Base-by-base conservation (phyloP, 2,113 vertebrate genomes). In the Petroica traversi region DNA sequence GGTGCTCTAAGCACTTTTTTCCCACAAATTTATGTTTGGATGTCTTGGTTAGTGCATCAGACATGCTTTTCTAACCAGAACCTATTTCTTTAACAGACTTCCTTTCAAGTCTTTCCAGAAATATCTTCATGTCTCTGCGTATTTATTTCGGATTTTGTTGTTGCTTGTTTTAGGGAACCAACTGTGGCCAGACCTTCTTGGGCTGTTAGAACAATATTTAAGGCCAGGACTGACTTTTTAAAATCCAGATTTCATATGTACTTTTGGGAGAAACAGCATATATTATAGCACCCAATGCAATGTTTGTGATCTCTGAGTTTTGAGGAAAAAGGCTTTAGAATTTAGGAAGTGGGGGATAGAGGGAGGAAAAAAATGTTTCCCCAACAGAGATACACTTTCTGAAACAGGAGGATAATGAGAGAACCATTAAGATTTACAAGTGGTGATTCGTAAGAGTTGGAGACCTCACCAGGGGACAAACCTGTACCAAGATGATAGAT, bases 101-200 rank as follows among this genome's bases (percentile, higher is more conserved):
- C 33, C 66, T 94, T 96, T 95, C 28, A 91, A 79, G 81, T 76
- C 58, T 66, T 91, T 92, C 74, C 71, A 96, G 89, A 85, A 93
- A 85, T 66, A 38, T 78, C 51, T 89, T 95, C 0, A 59, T 83
- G 95, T 95, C 92, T 92, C 96, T 89, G 36, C 40, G 66, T 97
- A 73, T 96, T 92, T 95, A 90, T 77, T 97, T 97, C 2, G 0
- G 24, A 76, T 84, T 97, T 94, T 75, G 80, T 89, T 95, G 41
- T 96, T 96, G 96, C 87, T 96, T 95, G 91, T 95, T 97, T 93
- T 82, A 76, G 89, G 86, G 93, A 97, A 64, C 92, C 93, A 76
- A 79, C 72, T 96, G 75, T 93, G 94, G 91, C 85, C 74, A 68
- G 12, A 57, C 79, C 68, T 94, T 95, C 89, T 88, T 95, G 33